Conservation (phyloP, 2,797 vertebrate species). For the Myotis findleyi region DNA sequence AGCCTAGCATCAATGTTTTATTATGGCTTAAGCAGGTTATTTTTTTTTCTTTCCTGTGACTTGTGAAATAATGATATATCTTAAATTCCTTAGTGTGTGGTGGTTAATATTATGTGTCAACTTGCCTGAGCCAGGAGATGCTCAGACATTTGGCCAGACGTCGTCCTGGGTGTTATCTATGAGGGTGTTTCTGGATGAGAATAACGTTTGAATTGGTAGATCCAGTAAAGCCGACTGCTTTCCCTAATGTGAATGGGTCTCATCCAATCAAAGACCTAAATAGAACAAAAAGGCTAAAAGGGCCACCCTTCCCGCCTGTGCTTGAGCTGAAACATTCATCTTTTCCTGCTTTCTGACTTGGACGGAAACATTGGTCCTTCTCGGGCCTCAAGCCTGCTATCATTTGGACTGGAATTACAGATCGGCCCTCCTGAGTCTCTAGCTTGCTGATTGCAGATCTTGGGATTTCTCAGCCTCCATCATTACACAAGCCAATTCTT, state of each 20-base stretch:
- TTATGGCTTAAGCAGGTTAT: not conserved
- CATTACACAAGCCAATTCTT: not conserved
- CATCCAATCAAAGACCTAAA: not conserved
- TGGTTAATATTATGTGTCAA: conserved; percentile 6
- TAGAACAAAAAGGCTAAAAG: not conserved
- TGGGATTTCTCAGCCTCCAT: not conserved
- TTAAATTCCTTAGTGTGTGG: conserved; percentile 19
- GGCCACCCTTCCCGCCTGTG: not conserved
- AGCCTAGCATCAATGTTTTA: not conserved
- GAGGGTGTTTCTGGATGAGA: not conserved
- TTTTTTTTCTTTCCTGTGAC: not conserved
- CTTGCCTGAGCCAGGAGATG: not conserved
- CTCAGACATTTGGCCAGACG: not conserved
- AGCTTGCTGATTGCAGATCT: not conserved
- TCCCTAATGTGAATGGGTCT: not conserved
- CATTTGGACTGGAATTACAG: not conserved
- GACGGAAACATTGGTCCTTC: not conserved
- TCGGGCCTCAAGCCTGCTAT: not conserved
- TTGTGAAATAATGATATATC: conserved; percentile 23
- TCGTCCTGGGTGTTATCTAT: not conserved
- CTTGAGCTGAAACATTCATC: not conserved
- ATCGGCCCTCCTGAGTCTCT: not conserved
- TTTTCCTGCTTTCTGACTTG: not conserved
- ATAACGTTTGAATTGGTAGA: not conserved
- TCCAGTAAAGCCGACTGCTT: not conserved